These are phyloP conservation scores for Antitype chi DNA, from an alignment of 2,888 invertebrate genomes.

Conservation along the genomic window DNA sequence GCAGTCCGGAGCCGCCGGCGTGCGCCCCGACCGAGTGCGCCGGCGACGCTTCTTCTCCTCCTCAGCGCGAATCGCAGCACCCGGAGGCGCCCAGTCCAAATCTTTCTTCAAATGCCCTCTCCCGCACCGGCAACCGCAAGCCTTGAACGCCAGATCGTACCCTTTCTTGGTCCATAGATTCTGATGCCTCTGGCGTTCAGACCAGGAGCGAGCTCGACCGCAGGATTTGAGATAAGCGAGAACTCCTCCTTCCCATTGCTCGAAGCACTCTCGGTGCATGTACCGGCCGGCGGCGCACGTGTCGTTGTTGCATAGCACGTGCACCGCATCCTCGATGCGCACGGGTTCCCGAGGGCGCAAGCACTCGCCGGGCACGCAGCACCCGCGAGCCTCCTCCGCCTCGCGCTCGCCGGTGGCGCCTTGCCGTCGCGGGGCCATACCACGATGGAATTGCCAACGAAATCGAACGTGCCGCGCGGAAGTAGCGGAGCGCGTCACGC, in stretches of 20 bases:
- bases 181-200: constrained; percentile 97
- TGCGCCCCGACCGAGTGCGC: constrained; percentile 82
- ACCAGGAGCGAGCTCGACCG: constrained; percentile 98
- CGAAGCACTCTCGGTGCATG: constrained; percentile 99
- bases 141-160: constrained; percentile 98
- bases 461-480: constrained; percentile 84
- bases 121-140: constrained; percentile 98
- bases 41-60: constrained; percentile 87
- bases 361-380: constrained; percentile 97
- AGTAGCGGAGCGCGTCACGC: constrained; percentile 87
- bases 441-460: constrained; percentile 82
- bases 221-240: constrained; percentile 97
- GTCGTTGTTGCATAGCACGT: constrained; percentile 98
- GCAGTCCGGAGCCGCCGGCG: constrained; percentile 84
- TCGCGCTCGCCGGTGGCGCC: constrained; percentile 88
- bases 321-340: constrained; percentile 94
- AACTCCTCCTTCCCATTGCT: constrained; percentile 97
- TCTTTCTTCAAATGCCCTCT: constrained; percentile 98
- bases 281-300: constrained; percentile 96
- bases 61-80: constrained; percentile 89
- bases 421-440: constrained; percentile 89
- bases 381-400: constrained; percentile 91
- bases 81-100: constrained; percentile 96
- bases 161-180: constrained; percentile 99
- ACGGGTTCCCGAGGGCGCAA: constrained; percentile 93